phyloP scores from a whole-genome alignment of 2,113 vertebrate species.

The Sorex fumeus region DNA sequence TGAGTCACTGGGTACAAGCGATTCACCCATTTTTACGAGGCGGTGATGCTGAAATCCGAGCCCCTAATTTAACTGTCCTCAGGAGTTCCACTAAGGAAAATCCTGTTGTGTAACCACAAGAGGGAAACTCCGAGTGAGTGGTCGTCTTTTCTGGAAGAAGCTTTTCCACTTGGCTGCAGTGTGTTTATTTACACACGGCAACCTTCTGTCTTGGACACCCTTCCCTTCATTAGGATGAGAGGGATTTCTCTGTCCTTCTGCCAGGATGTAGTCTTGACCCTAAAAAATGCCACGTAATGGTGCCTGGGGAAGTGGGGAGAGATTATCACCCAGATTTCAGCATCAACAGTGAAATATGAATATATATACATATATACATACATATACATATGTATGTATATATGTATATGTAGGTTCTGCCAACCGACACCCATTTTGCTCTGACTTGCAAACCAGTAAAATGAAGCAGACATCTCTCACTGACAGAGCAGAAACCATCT shows the following conservation, averaged over 20 bases:
- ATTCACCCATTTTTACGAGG: constrained; percentile 52
- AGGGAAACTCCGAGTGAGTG: constrained; percentile 58
- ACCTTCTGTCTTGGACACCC: constrained; percentile 47
- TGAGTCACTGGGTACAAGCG: constrained; percentile 55
- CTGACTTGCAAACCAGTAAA: constrained; percentile 38
- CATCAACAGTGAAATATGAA: neutral
- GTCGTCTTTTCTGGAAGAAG: constrained; percentile 38
- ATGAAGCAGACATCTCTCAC: neutral
- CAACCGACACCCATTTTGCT: too few relatives aligned
- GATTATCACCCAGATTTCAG: neutral
- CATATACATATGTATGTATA: too few relatives aligned
- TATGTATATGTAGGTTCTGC: too few relatives aligned
- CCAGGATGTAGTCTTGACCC: neutral
- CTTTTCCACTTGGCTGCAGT: constrained; percentile 72
- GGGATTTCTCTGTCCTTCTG: constrained; percentile 23
- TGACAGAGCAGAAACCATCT: neutral
- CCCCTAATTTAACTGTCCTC: constrained; percentile 71
- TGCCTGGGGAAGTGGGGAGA: neutral
- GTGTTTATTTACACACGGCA: constrained; percentile 65
- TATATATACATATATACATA: too few relatives aligned
- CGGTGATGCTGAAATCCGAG: constrained; percentile 26
- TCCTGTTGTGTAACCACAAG: constrained; percentile 63
- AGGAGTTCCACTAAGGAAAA: constrained; percentile 69
- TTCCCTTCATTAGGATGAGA: constrained; percentile 48
- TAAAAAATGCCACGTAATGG: neutral